These are phyloP conservation scores for Perca flavescens DNA, from an alignment of 2,113 vertebrate genomes.

Conservation along the genomic window DNA sequence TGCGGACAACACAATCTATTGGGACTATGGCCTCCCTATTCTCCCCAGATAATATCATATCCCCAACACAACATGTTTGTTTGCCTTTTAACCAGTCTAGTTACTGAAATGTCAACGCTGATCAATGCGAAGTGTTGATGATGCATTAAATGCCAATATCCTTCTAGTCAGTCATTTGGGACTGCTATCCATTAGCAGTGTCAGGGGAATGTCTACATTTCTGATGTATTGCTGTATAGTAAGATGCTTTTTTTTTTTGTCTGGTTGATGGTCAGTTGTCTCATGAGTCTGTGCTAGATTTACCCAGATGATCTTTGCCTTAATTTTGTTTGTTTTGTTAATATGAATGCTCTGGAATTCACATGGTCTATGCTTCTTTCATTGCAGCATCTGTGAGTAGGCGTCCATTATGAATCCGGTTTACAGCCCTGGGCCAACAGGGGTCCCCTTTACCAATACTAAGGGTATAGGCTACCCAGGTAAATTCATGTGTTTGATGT, in stretches of 20 bases:
- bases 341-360: background rate
- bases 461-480: constrained; percentile 98
- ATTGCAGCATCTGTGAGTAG: constrained; percentile 64
- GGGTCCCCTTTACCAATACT: constrained; percentile 96
- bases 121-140: background rate
- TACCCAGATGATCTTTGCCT: background rate
- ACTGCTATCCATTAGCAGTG: background rate
- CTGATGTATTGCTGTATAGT: background rate
- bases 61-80: background rate
- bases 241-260: background rate
- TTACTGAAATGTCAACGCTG: background rate
- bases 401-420: constrained; percentile 95
- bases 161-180: background rate
- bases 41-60: background rate
- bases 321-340: background rate
- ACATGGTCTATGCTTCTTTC: constrained; percentile 4
- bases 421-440: constrained; percentile 96
- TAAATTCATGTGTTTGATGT: constrained; percentile 53
- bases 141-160: background rate
- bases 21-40: constrained; percentile 16
- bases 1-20: background rate
- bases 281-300: background rate
- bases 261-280: background rate
- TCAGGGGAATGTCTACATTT: background rate
- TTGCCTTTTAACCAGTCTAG: background rate